Percentiles rank a stretch among this genome's conserved stretches.
Evolutionary conservation across 2,797 vertebrate genomes (phyloP).

Genomic region (Takifugu ocellatus): DNA sequence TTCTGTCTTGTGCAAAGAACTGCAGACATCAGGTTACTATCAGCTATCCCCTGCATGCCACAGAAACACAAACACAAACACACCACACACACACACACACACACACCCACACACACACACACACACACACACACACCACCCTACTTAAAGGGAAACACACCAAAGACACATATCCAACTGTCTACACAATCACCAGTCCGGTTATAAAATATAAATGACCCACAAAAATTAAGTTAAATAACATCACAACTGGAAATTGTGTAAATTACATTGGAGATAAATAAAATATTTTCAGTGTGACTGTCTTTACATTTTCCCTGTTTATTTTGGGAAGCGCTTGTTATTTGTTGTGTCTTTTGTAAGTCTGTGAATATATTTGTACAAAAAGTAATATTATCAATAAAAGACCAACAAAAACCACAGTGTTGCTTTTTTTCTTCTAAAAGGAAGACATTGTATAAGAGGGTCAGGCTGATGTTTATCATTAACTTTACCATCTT

Average conservation of each 20-base stretch:
- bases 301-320: constrained; percentile 78
- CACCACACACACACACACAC: constrained; percentile 23
- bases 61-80: constrained; percentile 25
- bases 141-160: constrained; percentile 32
- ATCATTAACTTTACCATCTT: constrained; percentile 18
- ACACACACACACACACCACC: constrained; percentile 5
- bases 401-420: constrained; percentile 62
- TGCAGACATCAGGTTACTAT: constrained; percentile 54
- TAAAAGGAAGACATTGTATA: constrained; percentile 10
- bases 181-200: constrained; percentile 6
- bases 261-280: constrained; percentile 80
- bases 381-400: constrained; percentile 67
- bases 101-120: constrained; percentile 26
- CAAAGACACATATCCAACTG: constrained; percentile 50
- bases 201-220: constrained; percentile 17
- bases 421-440: constrained; percentile 14
- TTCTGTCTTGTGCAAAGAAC: constrained; percentile 55
- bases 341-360: constrained; percentile 40
- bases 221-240: constrained; percentile 21
- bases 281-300: constrained; percentile 80
- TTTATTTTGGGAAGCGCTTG: constrained; percentile 85
- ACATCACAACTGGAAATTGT: constrained; percentile 72
- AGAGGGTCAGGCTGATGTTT: constrained; percentile 9
- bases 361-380: constrained; percentile 68
- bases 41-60: constrained; percentile 41